These are phyloP conservation scores for Leptodactylus fuscus DNA, from an alignment of 2,113 vertebrate genomes.

Conservation along the genomic window DNA sequence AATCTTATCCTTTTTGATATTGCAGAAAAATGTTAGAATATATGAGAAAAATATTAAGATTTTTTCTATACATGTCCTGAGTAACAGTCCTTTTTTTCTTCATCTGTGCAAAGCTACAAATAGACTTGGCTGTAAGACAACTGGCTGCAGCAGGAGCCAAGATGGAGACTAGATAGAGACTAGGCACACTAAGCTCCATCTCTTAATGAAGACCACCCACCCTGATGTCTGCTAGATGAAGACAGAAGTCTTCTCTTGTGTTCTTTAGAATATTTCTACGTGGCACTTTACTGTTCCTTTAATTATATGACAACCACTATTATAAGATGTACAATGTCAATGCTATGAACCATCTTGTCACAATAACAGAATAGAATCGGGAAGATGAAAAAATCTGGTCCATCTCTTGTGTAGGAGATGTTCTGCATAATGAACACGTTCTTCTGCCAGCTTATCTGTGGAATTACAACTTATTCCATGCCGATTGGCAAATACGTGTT, in stretches of 20 bases:
- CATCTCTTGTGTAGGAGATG: not conserved
- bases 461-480: not conserved
- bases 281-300: not conserved
- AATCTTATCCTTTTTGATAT: no score
- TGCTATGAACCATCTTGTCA: not conserved
- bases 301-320: not conserved
- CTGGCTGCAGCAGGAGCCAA: no score
- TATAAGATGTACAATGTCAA: not conserved
- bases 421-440: not conserved
- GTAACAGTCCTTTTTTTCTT: no score
- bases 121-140: no score
- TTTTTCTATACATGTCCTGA: no score
- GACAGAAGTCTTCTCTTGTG: no score
- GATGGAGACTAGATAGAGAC: not conserved
- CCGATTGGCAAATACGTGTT: conserved; percentile 5
- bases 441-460: not conserved
- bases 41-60: no score
- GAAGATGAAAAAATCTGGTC: not conserved
- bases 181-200: not conserved
- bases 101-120: no score
- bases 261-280: no score
- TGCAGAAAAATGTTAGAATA: no score
- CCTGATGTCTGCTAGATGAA: no score
- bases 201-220: not conserved
- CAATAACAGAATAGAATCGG: not conserved